Evolutionary conservation across 2,797 vertebrate species (phyloP).

Genomic region (Chrysocyon brachyurus): DNA sequence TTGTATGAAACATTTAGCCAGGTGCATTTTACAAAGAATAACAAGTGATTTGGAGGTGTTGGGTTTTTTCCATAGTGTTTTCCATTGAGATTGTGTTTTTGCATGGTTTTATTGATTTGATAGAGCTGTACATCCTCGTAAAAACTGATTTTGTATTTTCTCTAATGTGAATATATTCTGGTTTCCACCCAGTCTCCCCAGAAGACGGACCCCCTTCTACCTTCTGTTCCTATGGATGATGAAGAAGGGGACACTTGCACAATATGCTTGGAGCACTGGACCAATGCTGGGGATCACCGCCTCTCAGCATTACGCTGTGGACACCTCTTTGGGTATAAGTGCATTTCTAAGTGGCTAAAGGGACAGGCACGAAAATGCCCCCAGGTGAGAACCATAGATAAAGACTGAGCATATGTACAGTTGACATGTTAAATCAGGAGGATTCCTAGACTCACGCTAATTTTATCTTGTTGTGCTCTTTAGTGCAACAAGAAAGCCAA

Average conservation of each 20-base stretch:
- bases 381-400: slow-evolving; percentile 90
- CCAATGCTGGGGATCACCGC: slow-evolving; percentile 94
- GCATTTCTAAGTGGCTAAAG: slow-evolving; percentile 96
- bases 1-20: slow-evolving; percentile 25
- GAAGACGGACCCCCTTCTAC: slow-evolving; percentile 7
- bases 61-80: background rate
- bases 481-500: slow-evolving; percentile 99
- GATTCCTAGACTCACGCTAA: background rate
- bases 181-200: slow-evolving; percentile 62
- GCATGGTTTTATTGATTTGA: background rate
- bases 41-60: background rate
- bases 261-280: slow-evolving; percentile 98
- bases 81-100: background rate
- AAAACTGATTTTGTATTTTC: background rate
- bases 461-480: slow-evolving; percentile 62
- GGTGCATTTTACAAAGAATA: background rate
- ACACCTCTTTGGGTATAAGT: slow-evolving; percentile 96
- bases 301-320: slow-evolving; percentile 96
- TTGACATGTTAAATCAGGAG: background rate
- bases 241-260: slow-evolving; percentile 93
- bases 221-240: slow-evolving; percentile 84
- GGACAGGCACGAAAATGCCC: slow-evolving; percentile 96
- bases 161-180: slow-evolving; percentile 23
- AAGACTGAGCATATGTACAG: background rate
- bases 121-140: background rate